phyloP scores from a whole-genome alignment of 1,140 invertebrate species.

The Chymomyza costata region DNA sequence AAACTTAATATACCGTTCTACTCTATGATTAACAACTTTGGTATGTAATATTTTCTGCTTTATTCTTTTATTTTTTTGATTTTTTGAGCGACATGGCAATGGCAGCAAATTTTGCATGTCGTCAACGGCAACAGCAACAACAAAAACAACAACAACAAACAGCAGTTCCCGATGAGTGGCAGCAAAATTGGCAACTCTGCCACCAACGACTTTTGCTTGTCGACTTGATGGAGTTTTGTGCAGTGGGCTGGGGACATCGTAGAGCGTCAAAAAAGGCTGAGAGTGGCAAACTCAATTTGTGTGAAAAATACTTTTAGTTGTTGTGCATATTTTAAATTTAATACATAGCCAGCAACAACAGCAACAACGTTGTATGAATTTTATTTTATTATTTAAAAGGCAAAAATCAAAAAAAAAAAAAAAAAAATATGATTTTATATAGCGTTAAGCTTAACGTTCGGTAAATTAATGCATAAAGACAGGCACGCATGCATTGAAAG shows the following conservation, averaged over 20 bases:
- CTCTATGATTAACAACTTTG: too few species aligned
- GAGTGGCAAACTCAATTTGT: conserved; percentile 60
- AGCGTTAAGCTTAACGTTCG: conserved; percentile 28
- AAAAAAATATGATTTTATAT: conserved; percentile 9
- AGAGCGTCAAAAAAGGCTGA: neutral
- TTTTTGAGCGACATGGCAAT: conserved; percentile 65
- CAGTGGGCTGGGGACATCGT: conserved; percentile 14
- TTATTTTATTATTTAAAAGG: conserved; percentile 31
- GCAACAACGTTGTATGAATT: conserved; percentile 33
- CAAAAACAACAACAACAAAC: neutral
- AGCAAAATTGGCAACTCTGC: conserved; percentile 71
- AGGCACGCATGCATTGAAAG: conserved; percentile 48
- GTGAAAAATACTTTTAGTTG: conserved; percentile 68
- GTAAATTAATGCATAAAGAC: conserved; percentile 63
- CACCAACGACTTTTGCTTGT: conserved; percentile 34
- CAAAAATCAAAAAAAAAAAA: conserved; percentile 22
- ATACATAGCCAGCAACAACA: conserved; percentile 32
- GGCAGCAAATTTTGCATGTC: conserved; percentile 67
- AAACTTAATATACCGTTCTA: too few species aligned
- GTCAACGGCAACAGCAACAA: conserved; percentile 36
- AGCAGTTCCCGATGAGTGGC: conserved; percentile 52
- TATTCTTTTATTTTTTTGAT: conserved; percentile 6
- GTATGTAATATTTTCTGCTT: too few species aligned
- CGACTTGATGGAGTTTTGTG: too few species aligned
- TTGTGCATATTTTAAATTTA: conserved; percentile 65